Evolutionary conservation across 2,797 vertebrate genomes (phyloP), one percentile per base, ranked within the genome.

Genomic region (Calcarius lapponicus): DNA sequence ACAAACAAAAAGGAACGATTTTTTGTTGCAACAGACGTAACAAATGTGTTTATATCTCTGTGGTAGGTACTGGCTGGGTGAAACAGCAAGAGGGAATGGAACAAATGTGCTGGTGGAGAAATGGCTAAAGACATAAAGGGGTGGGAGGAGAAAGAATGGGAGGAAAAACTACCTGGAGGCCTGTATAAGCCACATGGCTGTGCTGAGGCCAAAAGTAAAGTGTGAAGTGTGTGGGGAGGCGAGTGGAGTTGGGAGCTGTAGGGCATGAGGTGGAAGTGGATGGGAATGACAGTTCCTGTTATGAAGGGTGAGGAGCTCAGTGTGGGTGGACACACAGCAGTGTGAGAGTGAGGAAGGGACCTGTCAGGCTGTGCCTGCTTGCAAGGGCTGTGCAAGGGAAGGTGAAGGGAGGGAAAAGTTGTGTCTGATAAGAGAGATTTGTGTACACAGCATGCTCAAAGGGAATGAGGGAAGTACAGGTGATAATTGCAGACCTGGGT

Each of bases 81-180:
- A 76, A 92, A 34, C 17, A 81, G 34, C 58, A 62, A 83, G 42
- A 83, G 65, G 43, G n/a, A 91, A 79, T 17, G 56, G 58, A 92
- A 86, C n/a, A 86, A 87, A 92, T 28, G 42, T 31, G 72, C 36
- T 87, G 54, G 31, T 3, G 3, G 65, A 92, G 61, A 58, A 95
- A 89, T 32, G 10, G 40, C 72, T 90, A 31, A 73, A 92, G 86
- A 61, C 89, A 69, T 34, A 57, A 88, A 65, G 43, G 13, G 21
- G 38, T 54, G 24, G 75, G 86, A 95, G 64, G 48, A 82, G 60
- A 71, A 87, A 53, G 38, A 76, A 85, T 38, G 42, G 58, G 61
- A 89, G 14, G 34, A 15, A 40, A 86, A 87, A 80, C 47, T 91
- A 93, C 92, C 91, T 93, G 91, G 65, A 91, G 47, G 54, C 36